Percentiles rank a stretch among this genome's conserved stretches.
phyloP scores from a whole-genome alignment of 2,113 vertebrate species.

The Sander vitreus region DNA sequence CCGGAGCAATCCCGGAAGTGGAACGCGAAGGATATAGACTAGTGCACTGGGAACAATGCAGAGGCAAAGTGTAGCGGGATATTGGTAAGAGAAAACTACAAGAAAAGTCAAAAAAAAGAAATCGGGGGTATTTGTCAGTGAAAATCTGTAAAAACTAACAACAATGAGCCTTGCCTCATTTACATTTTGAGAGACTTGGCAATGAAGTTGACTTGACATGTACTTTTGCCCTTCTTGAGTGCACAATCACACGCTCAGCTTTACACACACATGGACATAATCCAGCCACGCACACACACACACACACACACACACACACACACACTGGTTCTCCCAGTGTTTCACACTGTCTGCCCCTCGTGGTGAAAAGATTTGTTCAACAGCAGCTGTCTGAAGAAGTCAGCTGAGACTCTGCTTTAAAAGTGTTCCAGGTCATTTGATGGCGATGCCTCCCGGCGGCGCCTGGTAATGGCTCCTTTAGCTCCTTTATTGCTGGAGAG shows the following conservation, averaged over 20 bases:
- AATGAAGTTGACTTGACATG: too few relatives aligned
- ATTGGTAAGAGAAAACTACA: neutral
- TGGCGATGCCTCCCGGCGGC: constrained; percentile 75
- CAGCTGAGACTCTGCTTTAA: constrained; percentile 78
- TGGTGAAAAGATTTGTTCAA: constrained; percentile 64
- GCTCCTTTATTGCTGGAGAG: constrained; percentile 68
- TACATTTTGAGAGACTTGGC: too few relatives aligned
- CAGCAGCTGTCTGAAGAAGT: constrained; percentile 77
- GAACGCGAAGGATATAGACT: too few relatives aligned
- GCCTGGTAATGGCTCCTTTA: constrained; percentile 78
- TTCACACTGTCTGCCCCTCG: constrained; percentile 25
- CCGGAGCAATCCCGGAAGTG: too few relatives aligned
- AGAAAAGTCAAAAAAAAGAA: neutral
- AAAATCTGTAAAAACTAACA: neutral
- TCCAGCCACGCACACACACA: neutral
- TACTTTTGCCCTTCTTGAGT: constrained; percentile 7
- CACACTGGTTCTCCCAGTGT: neutral
- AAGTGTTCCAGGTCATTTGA: constrained; percentile 82
- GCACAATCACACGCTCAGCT: neutral
- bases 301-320: too few relatives aligned
- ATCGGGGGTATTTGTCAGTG: neutral
- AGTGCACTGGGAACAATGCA: neutral
- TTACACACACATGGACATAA: neutral
- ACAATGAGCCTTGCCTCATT: neutral
- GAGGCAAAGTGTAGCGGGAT: neutral